Evolutionary conservation across 2,888 invertebrate genomes (phyloP).

Genomic region (Unio pictorum): DNA sequence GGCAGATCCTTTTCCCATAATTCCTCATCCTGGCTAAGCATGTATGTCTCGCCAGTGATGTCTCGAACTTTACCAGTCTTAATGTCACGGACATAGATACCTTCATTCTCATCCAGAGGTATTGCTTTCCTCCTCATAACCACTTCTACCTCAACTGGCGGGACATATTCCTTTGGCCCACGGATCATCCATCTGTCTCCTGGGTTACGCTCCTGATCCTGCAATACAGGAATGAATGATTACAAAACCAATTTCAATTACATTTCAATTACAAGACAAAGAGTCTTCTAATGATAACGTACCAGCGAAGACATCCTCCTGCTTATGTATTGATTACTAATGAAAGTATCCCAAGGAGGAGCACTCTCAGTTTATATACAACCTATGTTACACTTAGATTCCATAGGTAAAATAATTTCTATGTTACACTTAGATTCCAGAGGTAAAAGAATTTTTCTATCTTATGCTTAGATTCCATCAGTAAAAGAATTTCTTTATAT

Average conservation of each 20-base stretch:
- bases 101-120: constrained; percentile 74
- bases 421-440: too few relatives aligned
- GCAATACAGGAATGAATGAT: constrained; percentile 1
- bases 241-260: background rate
- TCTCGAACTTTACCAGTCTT: constrained; percentile 72
- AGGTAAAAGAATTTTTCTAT: too few relatives aligned
- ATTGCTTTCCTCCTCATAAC: constrained; percentile 71
- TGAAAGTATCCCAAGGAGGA: too few relatives aligned
- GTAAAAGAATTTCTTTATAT: too few relatives aligned
- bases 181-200: constrained; percentile 74
- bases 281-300: background rate
- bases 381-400: too few relatives aligned
- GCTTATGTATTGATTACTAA: too few relatives aligned
- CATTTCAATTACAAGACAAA: background rate
- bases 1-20: constrained; percentile 70
- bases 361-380: too few relatives aligned
- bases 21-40: constrained; percentile 72
- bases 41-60: constrained; percentile 73
- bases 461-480: too few relatives aligned
- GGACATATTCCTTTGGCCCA: constrained; percentile 74
- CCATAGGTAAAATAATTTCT: too few relatives aligned
- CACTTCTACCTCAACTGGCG: constrained; percentile 74
- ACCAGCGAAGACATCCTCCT: background rate
- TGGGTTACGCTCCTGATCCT: constrained; percentile 64
- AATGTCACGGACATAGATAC: constrained; percentile 74